Evolutionary conservation across 2,888 invertebrate species (phyloP).

Genomic region (Chelonus formosanus): DNA sequence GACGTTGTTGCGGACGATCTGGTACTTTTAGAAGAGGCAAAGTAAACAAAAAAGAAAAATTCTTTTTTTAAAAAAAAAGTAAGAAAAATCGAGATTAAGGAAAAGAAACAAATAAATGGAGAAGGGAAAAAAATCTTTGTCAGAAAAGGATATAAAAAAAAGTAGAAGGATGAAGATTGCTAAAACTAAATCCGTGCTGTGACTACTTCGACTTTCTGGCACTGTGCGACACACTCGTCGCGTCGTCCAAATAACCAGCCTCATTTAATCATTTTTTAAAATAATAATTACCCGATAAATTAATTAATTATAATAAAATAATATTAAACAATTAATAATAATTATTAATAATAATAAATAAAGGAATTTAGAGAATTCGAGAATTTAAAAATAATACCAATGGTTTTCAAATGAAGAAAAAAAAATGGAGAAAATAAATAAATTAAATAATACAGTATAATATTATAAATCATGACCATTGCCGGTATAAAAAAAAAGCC

Average conservation of each 20-base stretch:
- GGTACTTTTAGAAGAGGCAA: slow-evolving; percentile 68
- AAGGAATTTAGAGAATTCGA: slow-evolving; percentile 23
- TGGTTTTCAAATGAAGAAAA: slow-evolving; percentile 16
- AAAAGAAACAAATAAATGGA: slow-evolving; percentile 35
- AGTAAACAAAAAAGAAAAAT: slow-evolving; percentile 48
- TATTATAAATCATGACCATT: slow-evolving; percentile 42
- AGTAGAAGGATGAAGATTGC: no score
- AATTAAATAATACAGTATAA: slow-evolving; percentile 24
- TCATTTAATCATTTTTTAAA: no score
- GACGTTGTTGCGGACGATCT: slow-evolving; percentile 95
- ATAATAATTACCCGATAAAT: no score
- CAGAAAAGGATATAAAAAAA: no score
- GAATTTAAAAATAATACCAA: neutral
- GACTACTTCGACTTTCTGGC: slow-evolving; percentile 52
- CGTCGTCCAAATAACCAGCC: slow-evolving; percentile 27
- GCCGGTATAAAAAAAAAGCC: slow-evolving; percentile 24
- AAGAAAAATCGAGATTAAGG: slow-evolving; percentile 38
- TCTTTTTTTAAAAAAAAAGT: slow-evolving; percentile 27
- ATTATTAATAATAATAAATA: slow-evolving; percentile 16
- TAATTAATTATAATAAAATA: slow-evolving; percentile 24
- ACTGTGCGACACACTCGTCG: slow-evolving; percentile 43
- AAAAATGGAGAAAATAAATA: neutral
- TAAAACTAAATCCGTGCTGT: slow-evolving; percentile 49
- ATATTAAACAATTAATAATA: slow-evolving; percentile 28
- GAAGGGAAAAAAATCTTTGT: slow-evolving; percentile 26